These are phyloP conservation scores for Fopius arisanus DNA, from an alignment of 1,140 invertebrate genomes.

Conservation along the genomic window DNA sequence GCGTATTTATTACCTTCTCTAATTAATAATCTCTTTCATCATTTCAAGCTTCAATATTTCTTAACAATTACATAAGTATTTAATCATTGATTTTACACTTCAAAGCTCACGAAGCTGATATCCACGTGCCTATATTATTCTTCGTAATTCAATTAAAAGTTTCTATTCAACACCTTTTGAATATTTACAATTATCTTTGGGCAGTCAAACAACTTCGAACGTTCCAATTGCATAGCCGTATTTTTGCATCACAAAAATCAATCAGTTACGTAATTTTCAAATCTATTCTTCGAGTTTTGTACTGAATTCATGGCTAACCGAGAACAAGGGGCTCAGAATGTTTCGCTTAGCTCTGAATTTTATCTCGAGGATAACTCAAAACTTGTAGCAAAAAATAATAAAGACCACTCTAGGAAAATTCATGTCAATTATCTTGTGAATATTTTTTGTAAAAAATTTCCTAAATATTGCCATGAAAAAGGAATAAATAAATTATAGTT, in stretches of 20 bases:
- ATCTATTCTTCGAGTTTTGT: not conserved
- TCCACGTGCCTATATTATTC: not conserved
- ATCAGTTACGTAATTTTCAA: not conserved
- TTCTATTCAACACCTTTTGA: not conserved
- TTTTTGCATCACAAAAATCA: not conserved
- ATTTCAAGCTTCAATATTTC: not conserved
- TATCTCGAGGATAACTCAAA: not conserved
- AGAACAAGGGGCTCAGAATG: conserved; percentile 6
- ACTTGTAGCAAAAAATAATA: no score
- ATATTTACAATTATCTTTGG: not conserved
- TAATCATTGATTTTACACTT: not conserved
- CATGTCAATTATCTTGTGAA: not conserved
- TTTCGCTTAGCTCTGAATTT: not conserved
- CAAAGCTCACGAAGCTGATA: conserved; percentile 1
- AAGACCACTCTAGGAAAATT: no score
- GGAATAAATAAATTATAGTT: no score
- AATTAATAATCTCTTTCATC: not conserved
- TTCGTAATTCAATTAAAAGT: not conserved
- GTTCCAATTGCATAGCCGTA: not conserved
- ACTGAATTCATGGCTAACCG: not conserved
- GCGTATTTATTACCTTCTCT: not conserved
- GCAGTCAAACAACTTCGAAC: not conserved
- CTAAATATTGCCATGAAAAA: no score
- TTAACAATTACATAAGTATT: not conserved
- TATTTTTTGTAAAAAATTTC: no score